Base-by-base conservation (phyloP, 1,140 invertebrate genomes). In the Calosoma granatense region DNA sequence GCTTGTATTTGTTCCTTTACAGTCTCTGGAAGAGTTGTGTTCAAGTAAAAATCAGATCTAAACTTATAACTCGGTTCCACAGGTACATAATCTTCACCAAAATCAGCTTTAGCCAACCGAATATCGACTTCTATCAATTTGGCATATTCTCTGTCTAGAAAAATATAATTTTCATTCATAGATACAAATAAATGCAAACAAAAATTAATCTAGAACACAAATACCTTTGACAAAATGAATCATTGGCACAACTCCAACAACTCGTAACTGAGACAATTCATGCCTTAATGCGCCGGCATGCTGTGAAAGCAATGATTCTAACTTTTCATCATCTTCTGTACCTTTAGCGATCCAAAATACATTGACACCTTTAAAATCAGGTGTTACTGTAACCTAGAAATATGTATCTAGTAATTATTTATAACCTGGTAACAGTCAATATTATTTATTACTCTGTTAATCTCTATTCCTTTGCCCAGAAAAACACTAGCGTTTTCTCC, bases 231-330 rank as follows among this genome's bases (percentile, higher is more conserved):
- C 76, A 77, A 90, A 90, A 14, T 73, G 62, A 53, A 90, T 81
- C 53, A 76, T 77, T 6, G 88, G 87, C 14, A 90, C 78, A 41
- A 78, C 69, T 2, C 87, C 87, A 72, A 90, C 84, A 1, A 90
- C 64, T 36, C 76, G 70, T 0, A 88, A 68, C 58, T 82, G 80
- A 1, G 81, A 81, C 9, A 90, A 68, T 65, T 87, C 81, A 66
- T 88, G 83, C 30, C 85, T 74, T 9, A 90, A 62, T 14, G 67
- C 62, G 2, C 76, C 77, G 1, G 79, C 78, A 54, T 74, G 72
- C 23, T 71, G 72, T 22, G 76, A 67, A 1, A 90, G 66, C 1
- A 82, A 60, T 20, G 70, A 59, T 56, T 85, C 78, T 1, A 78
- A 75, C 17, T 75, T 61, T 0, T 63, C 64, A 60, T 77, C 74